A percentile compares a stretch with the other conserved stretches of the same genome.
These are phyloP conservation scores for Lamellibrachia columna DNA, from an alignment of 2,888 invertebrate genomes.

Conservation along the genomic window DNA sequence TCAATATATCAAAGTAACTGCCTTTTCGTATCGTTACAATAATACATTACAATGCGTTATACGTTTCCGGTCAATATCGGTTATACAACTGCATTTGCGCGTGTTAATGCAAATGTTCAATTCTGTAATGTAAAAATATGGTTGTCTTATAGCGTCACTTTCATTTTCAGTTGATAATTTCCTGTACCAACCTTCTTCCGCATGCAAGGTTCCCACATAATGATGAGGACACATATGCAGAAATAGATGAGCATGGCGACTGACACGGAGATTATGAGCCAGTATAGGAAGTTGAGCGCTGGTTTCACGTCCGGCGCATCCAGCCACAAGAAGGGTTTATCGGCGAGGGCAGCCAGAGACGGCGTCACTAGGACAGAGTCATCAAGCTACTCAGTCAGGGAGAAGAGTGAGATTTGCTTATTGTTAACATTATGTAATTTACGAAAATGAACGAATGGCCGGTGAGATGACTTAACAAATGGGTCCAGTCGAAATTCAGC, in stretches of 20 bases:
- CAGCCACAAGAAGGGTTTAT: too few species aligned
- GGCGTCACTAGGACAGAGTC: neutral
- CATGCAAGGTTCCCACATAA: neutral
- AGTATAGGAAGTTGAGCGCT: neutral
- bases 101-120: neutral
- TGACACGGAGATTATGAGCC: neutral
- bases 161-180: neutral
- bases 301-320: too few species aligned
- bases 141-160: neutral
- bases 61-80: too few species aligned
- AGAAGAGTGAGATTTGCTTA: neutral
- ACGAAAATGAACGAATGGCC: too few species aligned
- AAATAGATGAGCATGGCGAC: neutral
- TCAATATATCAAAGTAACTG: neutral
- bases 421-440: neutral
- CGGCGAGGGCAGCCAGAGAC: neutral
- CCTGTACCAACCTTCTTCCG: neutral
- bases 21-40: neutral
- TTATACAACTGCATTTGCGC: neutral
- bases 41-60: neutral
- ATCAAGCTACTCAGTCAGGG: neutral
- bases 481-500: too few species aligned
- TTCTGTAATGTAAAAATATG: neutral
- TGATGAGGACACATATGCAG: neutral
- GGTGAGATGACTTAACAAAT: too few species aligned